Evolutionary conservation across 1,140 invertebrate genomes (phyloP).

Genomic region (Euschistus heros): DNA sequence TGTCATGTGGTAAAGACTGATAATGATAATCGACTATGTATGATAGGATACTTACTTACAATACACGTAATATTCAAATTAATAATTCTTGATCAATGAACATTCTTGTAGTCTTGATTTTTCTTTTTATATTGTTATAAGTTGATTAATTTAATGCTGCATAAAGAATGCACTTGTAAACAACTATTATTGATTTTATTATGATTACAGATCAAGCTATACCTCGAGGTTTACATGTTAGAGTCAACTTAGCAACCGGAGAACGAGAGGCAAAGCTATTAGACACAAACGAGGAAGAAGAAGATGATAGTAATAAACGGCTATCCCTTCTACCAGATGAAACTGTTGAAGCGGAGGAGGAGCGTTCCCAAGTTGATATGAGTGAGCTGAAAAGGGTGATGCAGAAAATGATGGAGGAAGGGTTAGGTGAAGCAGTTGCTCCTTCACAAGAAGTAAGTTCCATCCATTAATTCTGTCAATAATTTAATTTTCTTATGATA

Average conservation of each 20-base stretch:
- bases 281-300: conserved; percentile 39
- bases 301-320: conserved; percentile 29
- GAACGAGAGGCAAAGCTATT: conserved; percentile 61
- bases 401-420: conserved; percentile 24
- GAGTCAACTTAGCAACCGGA: conserved; percentile 62
- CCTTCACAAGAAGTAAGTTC: conserved; percentile 12
- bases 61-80: too few relatives aligned
- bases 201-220: conserved; percentile 50
- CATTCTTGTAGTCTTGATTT: too few relatives aligned
- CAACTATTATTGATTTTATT: too few relatives aligned
- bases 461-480: too few relatives aligned
- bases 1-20: too few relatives aligned
- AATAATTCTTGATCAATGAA: too few relatives aligned
- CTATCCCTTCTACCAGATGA: not conserved
- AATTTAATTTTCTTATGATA: too few relatives aligned
- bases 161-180: too few relatives aligned
- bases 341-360: not conserved
- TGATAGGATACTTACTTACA: too few relatives aligned
- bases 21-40: too few relatives aligned
- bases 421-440: conserved; percentile 17
- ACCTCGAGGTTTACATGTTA: conserved; percentile 58
- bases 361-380: conserved; percentile 18
- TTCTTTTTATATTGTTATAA: too few relatives aligned
- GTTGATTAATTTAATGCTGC: too few relatives aligned
- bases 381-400: conserved; percentile 24